phyloP scores from a whole-genome alignment of 2,113 vertebrate species.

The Atrichornis clamosus region DNA sequence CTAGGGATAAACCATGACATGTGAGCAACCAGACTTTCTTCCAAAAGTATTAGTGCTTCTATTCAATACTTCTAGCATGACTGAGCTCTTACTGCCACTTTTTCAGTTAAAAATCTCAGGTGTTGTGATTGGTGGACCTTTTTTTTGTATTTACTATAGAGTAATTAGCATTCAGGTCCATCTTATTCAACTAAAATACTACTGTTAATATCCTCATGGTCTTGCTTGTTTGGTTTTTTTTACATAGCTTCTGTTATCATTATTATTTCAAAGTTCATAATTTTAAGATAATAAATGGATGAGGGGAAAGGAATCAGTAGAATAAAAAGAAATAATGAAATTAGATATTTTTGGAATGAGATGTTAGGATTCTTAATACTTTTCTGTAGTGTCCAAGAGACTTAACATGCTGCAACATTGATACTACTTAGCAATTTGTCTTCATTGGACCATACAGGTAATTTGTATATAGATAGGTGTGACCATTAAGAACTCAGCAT shows the following conservation, averaged over 20 bases:
- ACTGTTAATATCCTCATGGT: neutral
- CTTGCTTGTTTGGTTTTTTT: neutral
- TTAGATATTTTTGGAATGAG: neutral
- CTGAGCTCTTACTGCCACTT: neutral
- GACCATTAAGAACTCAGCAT: neutral
- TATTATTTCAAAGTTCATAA: neutral
- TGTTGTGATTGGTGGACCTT: neutral
- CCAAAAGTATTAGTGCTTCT: neutral
- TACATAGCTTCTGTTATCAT: neutral
- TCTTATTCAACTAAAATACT: neutral
- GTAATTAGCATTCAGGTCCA: neutral
- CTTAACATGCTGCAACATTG: neutral
- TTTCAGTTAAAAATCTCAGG: neutral
- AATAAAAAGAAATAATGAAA: neutral
- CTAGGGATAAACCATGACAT: neutral
- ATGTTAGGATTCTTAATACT: neutral
- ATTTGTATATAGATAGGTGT: conserved; percentile 1
- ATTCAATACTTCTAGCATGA: neutral
- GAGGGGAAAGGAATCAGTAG: neutral
- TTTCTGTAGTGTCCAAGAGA: neutral
- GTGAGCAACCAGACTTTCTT: neutral
- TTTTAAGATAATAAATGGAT: neutral
- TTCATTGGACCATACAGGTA: neutral
- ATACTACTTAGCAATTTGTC: neutral
- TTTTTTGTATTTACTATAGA: neutral